Evolutionary conservation across 2,888 invertebrate genomes (phyloP), one percentile per base, ranked within the genome.

Genomic region (Tridacna gigas): DNA sequence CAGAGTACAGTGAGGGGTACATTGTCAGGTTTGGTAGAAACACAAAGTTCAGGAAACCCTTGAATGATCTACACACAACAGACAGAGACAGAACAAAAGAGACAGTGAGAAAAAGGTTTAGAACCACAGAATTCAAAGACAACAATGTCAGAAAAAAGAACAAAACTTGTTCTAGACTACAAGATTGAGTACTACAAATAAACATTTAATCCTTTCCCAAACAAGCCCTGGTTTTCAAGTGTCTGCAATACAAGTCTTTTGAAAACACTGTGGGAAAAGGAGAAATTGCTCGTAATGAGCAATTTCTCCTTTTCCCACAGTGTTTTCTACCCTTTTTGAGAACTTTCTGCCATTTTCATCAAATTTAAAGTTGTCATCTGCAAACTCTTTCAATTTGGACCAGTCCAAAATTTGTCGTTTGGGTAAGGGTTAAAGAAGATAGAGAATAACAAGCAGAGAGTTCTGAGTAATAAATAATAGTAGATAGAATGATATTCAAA

Each of bases 1-100:
- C 63, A 63, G 18, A 63, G 22, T 13, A 18, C 63, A n/a, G 15
- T 63, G 63, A 63, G 63, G 22, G 63, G 63, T 63, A 63, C 22
- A 11, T 63, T 63, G 63, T 63, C 63, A 63, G 63, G 63, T 11
- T 22, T 63, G 63, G 63, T 63, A n/a, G 63, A 63, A 13, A 63
- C 63, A 63, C 63, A 63, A 11, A 63, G 63, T 63, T 63, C 63
- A 13, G 63, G 63, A 63, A 63, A 63, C 18, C 22, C 63, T 63
- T 63, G 18, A 63, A 63, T 13, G 22, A 63, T 63, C 63, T 63
- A 63, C 9, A 63, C 63, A 63, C 18, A 63, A 63, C 63, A 63
- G 63, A 22, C n/a, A 22, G 63, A 22, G 11, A 22, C 15, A 63
- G 15, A 63, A 18, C 15, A n/a, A 11, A n/a, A 63, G 18, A 63